Evolutionary conservation across 1,140 invertebrate genomes (phyloP), one percentile per base, ranked within the genome.

Genomic region (Pseudomyrmex cubaensis): DNA sequence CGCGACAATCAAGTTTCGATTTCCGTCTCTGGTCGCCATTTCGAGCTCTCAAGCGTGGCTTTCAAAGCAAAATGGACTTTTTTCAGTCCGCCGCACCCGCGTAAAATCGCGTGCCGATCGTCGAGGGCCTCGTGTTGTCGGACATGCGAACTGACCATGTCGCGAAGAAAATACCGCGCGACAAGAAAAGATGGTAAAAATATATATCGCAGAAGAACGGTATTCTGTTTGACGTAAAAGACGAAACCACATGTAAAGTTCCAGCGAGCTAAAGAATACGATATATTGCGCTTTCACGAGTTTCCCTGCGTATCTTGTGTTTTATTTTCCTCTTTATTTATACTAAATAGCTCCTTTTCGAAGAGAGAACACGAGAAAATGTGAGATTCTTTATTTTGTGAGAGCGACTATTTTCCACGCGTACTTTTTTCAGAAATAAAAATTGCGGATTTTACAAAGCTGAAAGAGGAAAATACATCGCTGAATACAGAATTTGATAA

Each of bases 1-100:
- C 54, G 22, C 25, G 70, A 74, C 78, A 82, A 82, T 82, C 70
- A 63, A 82, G 48, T 70, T 75, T 82, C 78, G 78, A 75, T 75
- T 82, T 75, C 70, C 70, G 46, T 48, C 69, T 35, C 57, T n/a
- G 10, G 10, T 13, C 59, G 59, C 59, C 59, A 82, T 82, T 82
- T 64, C 69, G 50, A 64, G 25, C 50, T 75, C 70, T 63, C 75
- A 82, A 82, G 52, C 67, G 25, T 59, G 48, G 70, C 78, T 82
- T 64, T 82, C 17, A 48, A 7, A 56, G 59, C 78, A 22, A 80
- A 80, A 80, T 75, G 70, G 78, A 82, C 70, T 75, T 82, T 82
- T 75, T 25, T 8, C 70, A 20, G 25, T 13, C 70, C 72, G 70
- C 52, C 64, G 70, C 72, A 44, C 62, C 25, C 48, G 25, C 78